Evolutionary conservation across 2,888 invertebrate genomes (phyloP), one percentile per base, ranked within the genome.

Genomic region (Ceriagrion tenellum): DNA sequence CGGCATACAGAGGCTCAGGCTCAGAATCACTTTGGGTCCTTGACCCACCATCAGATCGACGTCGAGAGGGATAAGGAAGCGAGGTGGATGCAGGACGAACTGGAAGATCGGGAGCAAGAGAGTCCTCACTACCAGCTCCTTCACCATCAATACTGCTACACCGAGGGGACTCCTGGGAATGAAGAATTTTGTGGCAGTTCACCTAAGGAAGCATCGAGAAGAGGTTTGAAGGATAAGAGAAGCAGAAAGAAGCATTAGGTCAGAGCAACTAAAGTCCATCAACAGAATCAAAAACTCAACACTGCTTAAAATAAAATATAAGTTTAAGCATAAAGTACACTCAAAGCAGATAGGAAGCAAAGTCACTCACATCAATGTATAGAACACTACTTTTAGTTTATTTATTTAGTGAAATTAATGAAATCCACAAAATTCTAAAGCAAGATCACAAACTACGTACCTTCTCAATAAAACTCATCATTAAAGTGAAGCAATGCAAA

Each of bases 1-100:
- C 96, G 26, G 97, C 96, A 96, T 96, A 97, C 13, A 96, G 96
- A 12, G 96, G 96, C 95, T 97, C 97, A 91, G 97, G 93, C 47
- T 96, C 96, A 0, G 96, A 97, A 95, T 96, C 97, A 59, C 96
- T 96, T 74, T 96, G 96, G 6, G 96, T 96, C 95, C 96, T 96
- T 0, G 96, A 8, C 96, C 96, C 95, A 96, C 96, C 63, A 96
- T 96, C 90, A 96, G 96, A 12, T 96, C 96, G 95, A 96, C 96
- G 91, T 96, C 95, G 12, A 96, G 96, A 91, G 40, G 63, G 95
- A 90, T 93, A 95, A 91, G 95, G 95, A 55, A 95, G 95, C 59
- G 95, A 96, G 26, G 95, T 95, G 88, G 96, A 96, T 12, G 95
- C 95, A 18, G 96, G 96, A 56, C 96, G 93, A 35, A 95, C 95